Conservation (phyloP, 1,140 invertebrate species). For the Drosophila nigromelanica region DNA sequence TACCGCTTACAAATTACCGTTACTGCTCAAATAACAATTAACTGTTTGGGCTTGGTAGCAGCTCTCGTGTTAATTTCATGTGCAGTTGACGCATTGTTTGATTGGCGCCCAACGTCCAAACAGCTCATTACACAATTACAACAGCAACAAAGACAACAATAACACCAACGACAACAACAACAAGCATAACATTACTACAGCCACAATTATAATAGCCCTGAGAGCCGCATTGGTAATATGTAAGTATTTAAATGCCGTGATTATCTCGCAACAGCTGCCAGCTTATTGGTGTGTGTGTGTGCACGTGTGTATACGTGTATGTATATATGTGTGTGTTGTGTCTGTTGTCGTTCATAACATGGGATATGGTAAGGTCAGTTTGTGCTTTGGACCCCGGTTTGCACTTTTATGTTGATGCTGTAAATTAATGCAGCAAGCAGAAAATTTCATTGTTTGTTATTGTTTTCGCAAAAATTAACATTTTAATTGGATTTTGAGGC, state of each 20-base stretch:
- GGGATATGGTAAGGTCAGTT: slow-evolving; percentile 10
- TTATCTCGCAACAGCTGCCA: slow-evolving; percentile 31
- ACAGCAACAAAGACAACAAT: slow-evolving; percentile 22
- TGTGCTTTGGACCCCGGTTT: slow-evolving; percentile 8
- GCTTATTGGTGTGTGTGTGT: slow-evolving; percentile 3
- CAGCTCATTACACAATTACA: slow-evolving; percentile 53
- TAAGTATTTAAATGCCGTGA: slow-evolving; percentile 54
- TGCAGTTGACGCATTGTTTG: slow-evolving; percentile 28
- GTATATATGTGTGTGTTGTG: neutral
- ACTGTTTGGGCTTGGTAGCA: slow-evolving; percentile 18
- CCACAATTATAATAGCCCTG: slow-evolving; percentile 35
- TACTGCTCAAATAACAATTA: slow-evolving; percentile 44
- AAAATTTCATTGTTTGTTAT: slow-evolving; percentile 54
- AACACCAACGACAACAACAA: slow-evolving; percentile 6
- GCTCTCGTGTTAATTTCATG: slow-evolving; percentile 43
- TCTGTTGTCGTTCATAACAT: neutral
- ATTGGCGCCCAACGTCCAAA: slow-evolving; percentile 41
- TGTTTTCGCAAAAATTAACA: slow-evolving; percentile 61
- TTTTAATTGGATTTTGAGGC: slow-evolving; percentile 62
- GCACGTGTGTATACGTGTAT: too few species aligned
- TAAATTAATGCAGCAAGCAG: slow-evolving; percentile 42
- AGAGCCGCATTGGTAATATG: slow-evolving; percentile 37
- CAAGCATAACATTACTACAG: slow-evolving; percentile 9
- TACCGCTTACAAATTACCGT: slow-evolving; percentile 33
- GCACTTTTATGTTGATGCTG: slow-evolving; percentile 25